phyloP scores from a whole-genome alignment of 2,797 vertebrate species.

The Manis crassicaudata region DNA sequence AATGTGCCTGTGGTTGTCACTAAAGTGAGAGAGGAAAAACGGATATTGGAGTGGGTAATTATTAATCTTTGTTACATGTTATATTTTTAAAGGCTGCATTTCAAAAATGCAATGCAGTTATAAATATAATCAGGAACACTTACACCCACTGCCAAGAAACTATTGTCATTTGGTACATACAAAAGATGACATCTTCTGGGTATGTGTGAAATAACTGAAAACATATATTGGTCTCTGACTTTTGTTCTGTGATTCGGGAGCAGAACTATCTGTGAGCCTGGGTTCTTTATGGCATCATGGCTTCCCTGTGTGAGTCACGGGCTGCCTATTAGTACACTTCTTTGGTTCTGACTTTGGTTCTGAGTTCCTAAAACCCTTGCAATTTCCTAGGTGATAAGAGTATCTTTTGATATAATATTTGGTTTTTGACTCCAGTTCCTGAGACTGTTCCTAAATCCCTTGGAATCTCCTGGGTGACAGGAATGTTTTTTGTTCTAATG shows the following conservation, averaged over 20 bases:
- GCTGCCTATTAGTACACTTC: background rate
- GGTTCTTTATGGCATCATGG: background rate
- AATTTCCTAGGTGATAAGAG: background rate
- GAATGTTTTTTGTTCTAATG: background rate
- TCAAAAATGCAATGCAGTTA: background rate
- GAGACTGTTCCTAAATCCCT: background rate
- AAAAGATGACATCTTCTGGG: background rate
- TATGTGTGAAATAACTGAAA: background rate
- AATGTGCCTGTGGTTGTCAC: background rate
- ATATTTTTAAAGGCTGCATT: background rate
- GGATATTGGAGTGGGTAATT: background rate
- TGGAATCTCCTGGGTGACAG: background rate
- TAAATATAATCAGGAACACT: background rate
- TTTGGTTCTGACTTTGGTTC: background rate
- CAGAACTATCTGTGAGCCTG: background rate
- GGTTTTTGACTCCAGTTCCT: background rate
- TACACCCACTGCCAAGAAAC: background rate
- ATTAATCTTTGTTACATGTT: background rate
- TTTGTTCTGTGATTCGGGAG: background rate
- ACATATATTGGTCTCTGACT: background rate
- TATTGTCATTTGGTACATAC: background rate
- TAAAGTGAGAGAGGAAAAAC: background rate
- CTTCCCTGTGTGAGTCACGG: background rate
- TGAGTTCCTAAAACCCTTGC: background rate
- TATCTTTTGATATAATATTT: background rate